A percentile compares a stretch with the other conserved stretches of the same genome.
Evolutionary conservation across 2,888 invertebrate genomes (phyloP).

Genomic region (Dasysyrphus tricinctus): DNA sequence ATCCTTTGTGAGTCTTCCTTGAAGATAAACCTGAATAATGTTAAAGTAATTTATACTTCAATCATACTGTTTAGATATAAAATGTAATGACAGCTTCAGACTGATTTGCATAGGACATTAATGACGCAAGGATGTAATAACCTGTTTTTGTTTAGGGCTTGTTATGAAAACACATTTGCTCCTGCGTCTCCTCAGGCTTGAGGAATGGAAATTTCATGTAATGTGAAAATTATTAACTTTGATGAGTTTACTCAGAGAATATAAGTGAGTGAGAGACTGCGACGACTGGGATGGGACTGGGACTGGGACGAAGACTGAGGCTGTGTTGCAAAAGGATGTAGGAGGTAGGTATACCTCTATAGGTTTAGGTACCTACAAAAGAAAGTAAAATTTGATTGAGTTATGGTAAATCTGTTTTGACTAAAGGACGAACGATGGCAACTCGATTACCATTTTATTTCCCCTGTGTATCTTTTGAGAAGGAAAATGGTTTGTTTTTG

Average conservation of each 20-base stretch:
- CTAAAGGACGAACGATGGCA: conserved; percentile 63
- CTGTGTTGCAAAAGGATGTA: neutral
- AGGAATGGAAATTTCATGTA: conserved; percentile 59
- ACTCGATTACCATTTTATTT: conserved; percentile 68
- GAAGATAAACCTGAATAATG: conserved; percentile 41
- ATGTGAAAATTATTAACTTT: conserved; percentile 71
- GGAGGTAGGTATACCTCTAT: too few species aligned
- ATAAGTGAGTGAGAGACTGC: neutral
- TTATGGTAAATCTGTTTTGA: conserved; percentile 54
- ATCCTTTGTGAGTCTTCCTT: neutral
- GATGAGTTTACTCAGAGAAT: conserved; percentile 44
- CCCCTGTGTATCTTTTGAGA: conserved; percentile 11
- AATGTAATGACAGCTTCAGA: conserved; percentile 64
- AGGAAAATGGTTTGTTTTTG: neutral
- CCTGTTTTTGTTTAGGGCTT: conserved; percentile 51
- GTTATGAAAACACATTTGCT: conserved; percentile 45
- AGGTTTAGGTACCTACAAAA: too few species aligned
- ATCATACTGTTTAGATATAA: conserved; percentile 45
- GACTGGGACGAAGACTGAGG: neutral
- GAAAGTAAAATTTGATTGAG: conserved; percentile 70
- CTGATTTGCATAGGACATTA: conserved; percentile 72
- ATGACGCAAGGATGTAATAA: conserved; percentile 58
- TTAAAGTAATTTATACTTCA: conserved; percentile 49
- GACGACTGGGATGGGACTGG: neutral
- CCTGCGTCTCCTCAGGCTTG: conserved; percentile 13